Evolutionary conservation across 2,888 invertebrate species (phyloP).

Genomic region (Pogonocherus hispidulus): DNA sequence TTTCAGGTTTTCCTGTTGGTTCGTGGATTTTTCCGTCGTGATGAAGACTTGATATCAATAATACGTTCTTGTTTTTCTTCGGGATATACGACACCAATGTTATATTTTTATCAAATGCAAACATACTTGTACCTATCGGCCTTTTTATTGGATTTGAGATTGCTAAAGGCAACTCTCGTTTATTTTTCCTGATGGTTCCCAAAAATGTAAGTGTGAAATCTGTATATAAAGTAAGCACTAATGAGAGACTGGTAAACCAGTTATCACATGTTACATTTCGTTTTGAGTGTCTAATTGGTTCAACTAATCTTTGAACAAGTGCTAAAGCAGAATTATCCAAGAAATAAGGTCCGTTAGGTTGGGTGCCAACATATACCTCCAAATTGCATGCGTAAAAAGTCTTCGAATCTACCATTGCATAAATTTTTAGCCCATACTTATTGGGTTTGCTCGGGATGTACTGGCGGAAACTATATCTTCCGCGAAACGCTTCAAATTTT

Average conservation of each 20-base stretch:
- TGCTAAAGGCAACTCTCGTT: constrained; percentile 55
- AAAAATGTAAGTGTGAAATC: constrained; percentile 49
- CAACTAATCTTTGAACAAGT: constrained; percentile 25
- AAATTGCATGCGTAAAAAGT: constrained; percentile 52
- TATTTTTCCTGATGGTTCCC: constrained; percentile 55
- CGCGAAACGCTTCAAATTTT: constrained; percentile 44
- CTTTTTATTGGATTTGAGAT: constrained; percentile 51
- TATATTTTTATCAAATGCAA: constrained; percentile 54
- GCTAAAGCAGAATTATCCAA: constrained; percentile 38
- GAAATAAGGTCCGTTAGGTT: constrained; percentile 51
- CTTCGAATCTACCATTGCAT: constrained; percentile 50
- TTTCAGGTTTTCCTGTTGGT: constrained; percentile 41
- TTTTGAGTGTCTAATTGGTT: constrained; percentile 25
- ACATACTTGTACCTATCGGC: constrained; percentile 47
- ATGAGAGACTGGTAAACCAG: constrained; percentile 23
- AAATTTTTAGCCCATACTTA: constrained; percentile 57
- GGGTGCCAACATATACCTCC: constrained; percentile 53
- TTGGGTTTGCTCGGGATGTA: constrained; percentile 45
- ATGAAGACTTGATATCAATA: constrained; percentile 56
- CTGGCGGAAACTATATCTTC: constrained; percentile 41
- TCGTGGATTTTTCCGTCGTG: constrained; percentile 54
- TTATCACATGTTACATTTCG: constrained; percentile 33
- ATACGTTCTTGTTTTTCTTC: constrained; percentile 55
- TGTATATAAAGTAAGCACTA: constrained; percentile 25
- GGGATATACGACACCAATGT: constrained; percentile 55